Conservation (phyloP, 2,113 vertebrate species). For the Brachyhypopomus occidentalis region DNA sequence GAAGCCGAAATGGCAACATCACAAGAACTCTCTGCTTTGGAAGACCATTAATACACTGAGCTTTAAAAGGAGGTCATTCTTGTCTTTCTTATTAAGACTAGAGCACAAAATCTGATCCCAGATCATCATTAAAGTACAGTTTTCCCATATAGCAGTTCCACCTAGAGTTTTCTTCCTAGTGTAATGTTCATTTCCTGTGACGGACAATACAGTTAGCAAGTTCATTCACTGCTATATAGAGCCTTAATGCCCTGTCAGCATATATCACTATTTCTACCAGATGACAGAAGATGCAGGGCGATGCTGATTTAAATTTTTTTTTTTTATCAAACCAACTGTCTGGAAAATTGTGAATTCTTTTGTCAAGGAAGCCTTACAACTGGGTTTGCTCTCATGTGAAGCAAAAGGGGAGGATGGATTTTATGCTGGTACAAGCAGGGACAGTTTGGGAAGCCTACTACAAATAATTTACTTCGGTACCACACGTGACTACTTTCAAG, state of each 20-base stretch:
- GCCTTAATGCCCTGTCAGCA: slow-evolving; percentile 39
- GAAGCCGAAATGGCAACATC: background rate
- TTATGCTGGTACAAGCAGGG: slow-evolving; percentile 11
- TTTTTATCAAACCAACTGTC: background rate
- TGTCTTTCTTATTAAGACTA: no score
- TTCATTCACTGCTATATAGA: slow-evolving; percentile 36
- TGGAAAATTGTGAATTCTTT: background rate
- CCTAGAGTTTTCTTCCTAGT: background rate
- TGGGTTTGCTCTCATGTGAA: background rate
- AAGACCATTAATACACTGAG: background rate
- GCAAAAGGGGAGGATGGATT: background rate
- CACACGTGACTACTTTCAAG: background rate
- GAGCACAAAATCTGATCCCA: background rate
- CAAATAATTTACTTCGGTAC: background rate
- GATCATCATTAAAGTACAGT: background rate
- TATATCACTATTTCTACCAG: background rate
- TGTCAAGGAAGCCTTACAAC: background rate
- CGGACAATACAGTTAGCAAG: slow-evolving; percentile 27
- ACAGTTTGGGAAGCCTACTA: background rate
- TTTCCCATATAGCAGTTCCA: background rate
- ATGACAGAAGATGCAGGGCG: slow-evolving; percentile 24
- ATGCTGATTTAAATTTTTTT: no score
- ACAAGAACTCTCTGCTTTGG: background rate
- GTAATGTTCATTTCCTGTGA: slow-evolving; percentile 20
- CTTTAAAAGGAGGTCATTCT: background rate